phyloP scores from a whole-genome alignment of 2,797 vertebrate species.

The Takifugu ocellatus region DNA sequence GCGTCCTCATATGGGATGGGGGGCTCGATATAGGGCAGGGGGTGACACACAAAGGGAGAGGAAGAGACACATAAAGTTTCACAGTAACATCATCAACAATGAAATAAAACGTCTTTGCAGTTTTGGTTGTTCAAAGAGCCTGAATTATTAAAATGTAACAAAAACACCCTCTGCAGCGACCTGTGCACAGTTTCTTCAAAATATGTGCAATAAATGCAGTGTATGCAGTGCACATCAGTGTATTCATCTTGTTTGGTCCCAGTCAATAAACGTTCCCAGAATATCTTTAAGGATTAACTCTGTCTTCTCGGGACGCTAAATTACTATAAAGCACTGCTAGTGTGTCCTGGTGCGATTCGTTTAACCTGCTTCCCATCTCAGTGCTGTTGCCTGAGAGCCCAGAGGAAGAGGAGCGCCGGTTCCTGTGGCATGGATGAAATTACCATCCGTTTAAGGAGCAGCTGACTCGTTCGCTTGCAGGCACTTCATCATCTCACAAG shows the following conservation, averaged over 20 bases:
- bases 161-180: constrained; percentile 1
- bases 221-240: constrained; percentile 10
- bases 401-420: constrained; percentile 30
- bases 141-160: constrained; percentile 18
- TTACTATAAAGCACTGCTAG: constrained; percentile 32
- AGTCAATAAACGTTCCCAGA: constrained; percentile 27
- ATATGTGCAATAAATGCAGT: constrained; percentile 18
- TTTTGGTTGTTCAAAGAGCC: no score
- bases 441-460: constrained; percentile 27
- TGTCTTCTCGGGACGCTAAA: constrained; percentile 25
- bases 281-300: constrained; percentile 36
- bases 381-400: constrained; percentile 17
- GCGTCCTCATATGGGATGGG: no score
- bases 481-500: constrained; percentile 20
- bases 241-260: constrained; percentile 24
- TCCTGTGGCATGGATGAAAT: constrained; percentile 38
- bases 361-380: constrained; percentile 28
- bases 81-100: no score
- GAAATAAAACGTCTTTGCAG: no score
- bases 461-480: constrained; percentile 3
- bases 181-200: neutral
- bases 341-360: constrained; percentile 29
- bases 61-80: no score
- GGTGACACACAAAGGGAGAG: no score
- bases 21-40: no score